Percentiles rank a stretch among this genome's conserved stretches.
Conservation (phyloP, 2,797 vertebrate genomes). For the Discoglossus pictus region DNA sequence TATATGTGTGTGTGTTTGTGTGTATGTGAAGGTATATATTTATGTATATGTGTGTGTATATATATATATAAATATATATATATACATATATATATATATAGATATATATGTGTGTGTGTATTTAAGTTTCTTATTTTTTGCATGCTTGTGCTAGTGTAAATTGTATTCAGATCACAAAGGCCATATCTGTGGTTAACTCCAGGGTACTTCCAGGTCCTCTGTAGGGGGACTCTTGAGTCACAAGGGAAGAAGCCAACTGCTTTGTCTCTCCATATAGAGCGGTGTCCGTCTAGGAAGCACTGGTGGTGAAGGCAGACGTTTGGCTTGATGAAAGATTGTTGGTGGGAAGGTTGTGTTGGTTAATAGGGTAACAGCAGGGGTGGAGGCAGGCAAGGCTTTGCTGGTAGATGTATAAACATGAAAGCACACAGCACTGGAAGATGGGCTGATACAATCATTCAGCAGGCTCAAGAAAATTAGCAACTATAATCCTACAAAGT, state of each 20-base stretch:
- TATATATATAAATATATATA: neutral
- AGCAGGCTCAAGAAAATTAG: constrained; percentile 33
- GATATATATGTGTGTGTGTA: neutral
- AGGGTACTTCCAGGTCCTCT: constrained; percentile 52
- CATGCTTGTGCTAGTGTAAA: constrained; percentile 4
- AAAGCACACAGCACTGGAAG: constrained; percentile 30
- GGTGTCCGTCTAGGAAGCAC: constrained; percentile 53
- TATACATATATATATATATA: constrained; percentile 1
- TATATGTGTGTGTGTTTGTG: constrained; percentile 1
- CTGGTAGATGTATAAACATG: constrained; percentile 43
- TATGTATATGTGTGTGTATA: neutral
- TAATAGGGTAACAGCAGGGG: constrained; percentile 36
- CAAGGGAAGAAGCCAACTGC: constrained; percentile 55
- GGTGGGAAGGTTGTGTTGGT: constrained; percentile 53
- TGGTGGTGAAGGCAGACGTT: constrained; percentile 46
- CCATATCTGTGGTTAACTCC: constrained; percentile 55
- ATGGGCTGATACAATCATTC: constrained; percentile 40
- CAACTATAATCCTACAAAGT: constrained; percentile 21
- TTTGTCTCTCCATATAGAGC: constrained; percentile 61
- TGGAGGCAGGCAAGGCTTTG: constrained; percentile 27
- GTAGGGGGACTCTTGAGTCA: constrained; percentile 62
- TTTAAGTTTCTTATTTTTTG: too few relatives aligned
- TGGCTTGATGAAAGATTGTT: constrained; percentile 53
- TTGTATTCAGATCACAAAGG: constrained; percentile 15
- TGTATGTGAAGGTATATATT: too few relatives aligned